Percentiles rank a stretch among this genome's conserved stretches.
phyloP scores from a whole-genome alignment of 2,888 invertebrate genomes.

The Xestia rhomboidea region DNA sequence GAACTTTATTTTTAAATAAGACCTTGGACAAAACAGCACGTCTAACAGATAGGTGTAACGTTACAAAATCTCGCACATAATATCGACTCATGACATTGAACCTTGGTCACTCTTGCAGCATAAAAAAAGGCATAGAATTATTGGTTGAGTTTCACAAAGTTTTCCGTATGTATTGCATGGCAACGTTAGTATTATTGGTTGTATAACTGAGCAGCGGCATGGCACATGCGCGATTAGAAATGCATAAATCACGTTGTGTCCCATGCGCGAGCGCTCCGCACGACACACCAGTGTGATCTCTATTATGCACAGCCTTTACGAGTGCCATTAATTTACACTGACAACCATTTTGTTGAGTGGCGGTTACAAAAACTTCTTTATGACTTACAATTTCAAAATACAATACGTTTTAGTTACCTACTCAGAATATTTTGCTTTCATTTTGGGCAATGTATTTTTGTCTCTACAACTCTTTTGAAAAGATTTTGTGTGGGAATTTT shows the following conservation, averaged over 20 bases:
- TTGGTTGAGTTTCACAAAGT: conserved; percentile 57
- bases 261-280: conserved; percentile 74
- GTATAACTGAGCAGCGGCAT: conserved; percentile 69
- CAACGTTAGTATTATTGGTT: conserved; percentile 70
- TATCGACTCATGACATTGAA: conserved; percentile 65
- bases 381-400: conserved; percentile 23
- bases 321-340: conserved; percentile 55
- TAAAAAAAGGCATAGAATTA: conserved; percentile 55
- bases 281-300: conserved; percentile 71
- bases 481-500: conserved; percentile 1
- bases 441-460: conserved; percentile 24
- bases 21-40: conserved; percentile 53
- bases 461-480: background rate
- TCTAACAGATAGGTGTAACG: conserved; percentile 59
- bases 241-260: conserved; percentile 81
- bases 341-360: conserved; percentile 49
- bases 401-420: conserved; percentile 47
- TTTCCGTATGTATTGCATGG: conserved; percentile 63
- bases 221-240: conserved; percentile 79
- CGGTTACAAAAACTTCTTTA: conserved; percentile 35
- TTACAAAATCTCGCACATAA: conserved; percentile 66
- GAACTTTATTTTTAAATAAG: too few relatives aligned
- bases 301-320: conserved; percentile 67
- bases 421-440: conserved; percentile 29
- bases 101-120: conserved; percentile 54